phyloP scores from a whole-genome alignment of 2,113 vertebrate species.

The Cisticola juncidis region DNA sequence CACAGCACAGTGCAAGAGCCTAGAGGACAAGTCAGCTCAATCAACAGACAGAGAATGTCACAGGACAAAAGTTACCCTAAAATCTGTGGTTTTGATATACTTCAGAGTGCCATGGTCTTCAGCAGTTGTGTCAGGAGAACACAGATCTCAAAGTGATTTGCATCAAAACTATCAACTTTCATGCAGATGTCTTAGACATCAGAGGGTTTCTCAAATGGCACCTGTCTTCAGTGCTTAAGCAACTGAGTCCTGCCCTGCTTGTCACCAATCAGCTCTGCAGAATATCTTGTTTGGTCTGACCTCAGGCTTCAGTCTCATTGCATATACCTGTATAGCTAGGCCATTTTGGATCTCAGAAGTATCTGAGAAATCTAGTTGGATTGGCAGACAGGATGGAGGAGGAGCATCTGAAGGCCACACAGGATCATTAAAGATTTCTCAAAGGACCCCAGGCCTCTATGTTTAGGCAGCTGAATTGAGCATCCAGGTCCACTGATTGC shows the following conservation, averaged over 20 bases:
- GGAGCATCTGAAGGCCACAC: not conserved
- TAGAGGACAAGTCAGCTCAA: not conserved
- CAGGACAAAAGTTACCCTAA: not conserved
- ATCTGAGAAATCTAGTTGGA: not conserved
- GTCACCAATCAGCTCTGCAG: not conserved
- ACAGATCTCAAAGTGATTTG: not conserved
- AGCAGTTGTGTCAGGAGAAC: not conserved
- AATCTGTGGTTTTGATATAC: not conserved
- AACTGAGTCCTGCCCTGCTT: not conserved
- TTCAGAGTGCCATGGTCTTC: not conserved
- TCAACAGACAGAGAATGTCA: not conserved
- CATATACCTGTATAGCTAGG: not conserved
- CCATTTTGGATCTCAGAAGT: not conserved
- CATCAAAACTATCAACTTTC: not conserved
- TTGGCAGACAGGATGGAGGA: not conserved
- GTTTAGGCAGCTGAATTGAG: not conserved
- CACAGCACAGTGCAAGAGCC: not conserved
- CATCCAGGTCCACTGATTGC: not conserved
- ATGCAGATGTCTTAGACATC: not conserved
- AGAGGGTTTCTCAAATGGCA: not conserved
- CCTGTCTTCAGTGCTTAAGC: not conserved
- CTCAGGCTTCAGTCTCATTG: not conserved
- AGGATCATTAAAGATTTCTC: not conserved
- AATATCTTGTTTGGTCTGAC: not conserved
- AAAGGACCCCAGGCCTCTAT: accelerated